Evolutionary conservation across 2,888 invertebrate species (phyloP).

Genomic region (Drosophila leonis): DNA sequence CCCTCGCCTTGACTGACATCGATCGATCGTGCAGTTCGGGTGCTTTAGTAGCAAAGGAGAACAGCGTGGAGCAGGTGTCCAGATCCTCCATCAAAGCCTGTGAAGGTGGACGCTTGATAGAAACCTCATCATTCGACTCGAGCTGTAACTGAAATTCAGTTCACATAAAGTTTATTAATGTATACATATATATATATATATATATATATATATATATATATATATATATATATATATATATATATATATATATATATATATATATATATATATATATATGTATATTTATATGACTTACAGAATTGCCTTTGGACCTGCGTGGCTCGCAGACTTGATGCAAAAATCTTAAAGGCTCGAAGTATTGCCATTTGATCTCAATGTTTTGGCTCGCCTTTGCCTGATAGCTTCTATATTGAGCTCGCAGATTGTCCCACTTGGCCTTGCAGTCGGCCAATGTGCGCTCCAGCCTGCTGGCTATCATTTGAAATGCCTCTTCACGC

Average conservation of each 20-base stretch:
- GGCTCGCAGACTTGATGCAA: constrained; percentile 30
- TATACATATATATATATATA: no score
- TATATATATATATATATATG: not conserved
- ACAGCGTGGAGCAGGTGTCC: constrained; percentile 28
- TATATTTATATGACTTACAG: constrained; percentile 2
- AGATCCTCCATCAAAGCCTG: constrained; percentile 25
- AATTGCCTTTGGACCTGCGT: constrained; percentile 14
- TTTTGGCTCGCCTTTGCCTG: constrained; percentile 31
- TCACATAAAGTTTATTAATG: not conserved
- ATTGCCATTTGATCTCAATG: constrained; percentile 41
- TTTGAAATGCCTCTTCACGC: constrained; percentile 32
- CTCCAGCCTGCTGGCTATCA: constrained; percentile 24
- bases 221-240: no score
- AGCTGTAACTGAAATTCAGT: not conserved
- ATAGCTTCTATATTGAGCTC: constrained; percentile 43
- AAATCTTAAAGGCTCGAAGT: constrained; percentile 34
- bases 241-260: no score
- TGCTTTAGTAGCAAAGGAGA: constrained; percentile 1
- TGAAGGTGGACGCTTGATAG: constrained; percentile 1
- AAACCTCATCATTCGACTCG: constrained; percentile 10
- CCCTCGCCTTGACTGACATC: not conserved
- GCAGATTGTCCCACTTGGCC: constrained; percentile 51
- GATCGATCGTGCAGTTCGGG: constrained; percentile 9
- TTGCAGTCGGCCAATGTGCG: constrained; percentile 36
- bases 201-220: not conserved